A percentile compares a stretch with the other conserved stretches of the same genome.
phyloP scores from a whole-genome alignment of 2,888 invertebrate genomes.

The Coleophora flavipennella region DNA sequence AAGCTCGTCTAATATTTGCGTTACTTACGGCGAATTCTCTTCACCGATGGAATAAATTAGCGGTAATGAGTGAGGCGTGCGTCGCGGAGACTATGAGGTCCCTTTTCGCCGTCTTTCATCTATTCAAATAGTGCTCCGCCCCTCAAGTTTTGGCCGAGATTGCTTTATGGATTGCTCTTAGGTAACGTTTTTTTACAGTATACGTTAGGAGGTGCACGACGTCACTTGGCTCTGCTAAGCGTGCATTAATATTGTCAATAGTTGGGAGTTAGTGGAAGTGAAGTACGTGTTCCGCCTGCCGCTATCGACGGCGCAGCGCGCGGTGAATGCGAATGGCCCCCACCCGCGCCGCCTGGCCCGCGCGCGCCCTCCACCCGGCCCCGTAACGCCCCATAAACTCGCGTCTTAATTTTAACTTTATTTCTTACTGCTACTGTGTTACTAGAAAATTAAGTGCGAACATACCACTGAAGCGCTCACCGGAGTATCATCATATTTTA shows the following conservation, averaged over 20 bases:
- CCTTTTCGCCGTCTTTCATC: too few relatives aligned
- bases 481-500: too few relatives aligned
- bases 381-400: conserved; percentile 70
- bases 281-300: conserved; percentile 72
- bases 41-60: conserved; percentile 66
- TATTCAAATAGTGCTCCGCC: too few relatives aligned
- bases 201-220: conserved; percentile 52
- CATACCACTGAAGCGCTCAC: conserved; percentile 31
- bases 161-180: too few relatives aligned
- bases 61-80: conserved; percentile 37
- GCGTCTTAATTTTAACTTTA: conserved; percentile 73
- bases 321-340: conserved; percentile 68
- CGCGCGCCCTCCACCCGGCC: conserved; percentile 30
- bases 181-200: conserved; percentile 29
- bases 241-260: conserved; percentile 73
- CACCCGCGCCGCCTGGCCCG: conserved; percentile 36
- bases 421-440: conserved; percentile 67
- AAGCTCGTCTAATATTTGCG: conserved; percentile 67
- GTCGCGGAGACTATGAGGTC: conserved; percentile 2
- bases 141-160: too few relatives aligned
- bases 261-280: conserved; percentile 72
- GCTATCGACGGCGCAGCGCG: conserved; percentile 68
- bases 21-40: conserved; percentile 66
- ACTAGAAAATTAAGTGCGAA: conserved; percentile 69
- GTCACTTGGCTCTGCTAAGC: conserved; percentile 63